Percentiles rank a stretch among this genome's conserved stretches.
Evolutionary conservation across 2,113 vertebrate genomes (phyloP).

Genomic region (Hyaena hyaena): DNA sequence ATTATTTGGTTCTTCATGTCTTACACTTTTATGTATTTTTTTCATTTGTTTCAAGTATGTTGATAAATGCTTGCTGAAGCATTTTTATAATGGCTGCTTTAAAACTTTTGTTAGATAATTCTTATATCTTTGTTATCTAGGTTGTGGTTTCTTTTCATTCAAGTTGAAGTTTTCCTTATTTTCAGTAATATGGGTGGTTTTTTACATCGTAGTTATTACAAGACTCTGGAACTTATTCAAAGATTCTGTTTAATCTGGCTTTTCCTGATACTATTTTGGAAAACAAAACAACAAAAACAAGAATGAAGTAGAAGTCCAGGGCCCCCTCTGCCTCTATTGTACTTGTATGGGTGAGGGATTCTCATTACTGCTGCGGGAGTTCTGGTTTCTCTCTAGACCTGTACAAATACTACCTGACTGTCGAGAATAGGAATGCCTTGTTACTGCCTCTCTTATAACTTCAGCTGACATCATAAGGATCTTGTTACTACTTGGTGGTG

Average conservation of each 20-base stretch:
- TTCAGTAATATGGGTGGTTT: neutral
- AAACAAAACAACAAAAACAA: no score
- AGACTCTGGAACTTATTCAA: neutral
- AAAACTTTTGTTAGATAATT: neutral
- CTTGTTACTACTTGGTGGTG: neutral
- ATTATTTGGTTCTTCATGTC: neutral
- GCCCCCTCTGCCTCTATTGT: neutral
- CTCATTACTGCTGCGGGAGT: neutral
- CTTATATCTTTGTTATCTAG: neutral
- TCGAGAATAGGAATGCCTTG: neutral
- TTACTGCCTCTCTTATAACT: neutral
- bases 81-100: neutral
- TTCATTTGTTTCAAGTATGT: neutral
- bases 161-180: neutral
- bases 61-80: neutral
- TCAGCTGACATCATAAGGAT: neutral
- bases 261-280: neutral
- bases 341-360: neutral
- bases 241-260: neutral
- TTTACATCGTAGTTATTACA: neutral
- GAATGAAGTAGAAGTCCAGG: neutral
- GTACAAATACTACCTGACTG: accelerated
- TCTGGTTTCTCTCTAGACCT: neutral
- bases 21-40: neutral
- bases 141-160: neutral